A percentile compares a stretch with the other conserved stretches of the same genome.
Conservation (phyloP, 64 coral and sea anemone genomes). For the Stichodactyla helianthus region DNA sequence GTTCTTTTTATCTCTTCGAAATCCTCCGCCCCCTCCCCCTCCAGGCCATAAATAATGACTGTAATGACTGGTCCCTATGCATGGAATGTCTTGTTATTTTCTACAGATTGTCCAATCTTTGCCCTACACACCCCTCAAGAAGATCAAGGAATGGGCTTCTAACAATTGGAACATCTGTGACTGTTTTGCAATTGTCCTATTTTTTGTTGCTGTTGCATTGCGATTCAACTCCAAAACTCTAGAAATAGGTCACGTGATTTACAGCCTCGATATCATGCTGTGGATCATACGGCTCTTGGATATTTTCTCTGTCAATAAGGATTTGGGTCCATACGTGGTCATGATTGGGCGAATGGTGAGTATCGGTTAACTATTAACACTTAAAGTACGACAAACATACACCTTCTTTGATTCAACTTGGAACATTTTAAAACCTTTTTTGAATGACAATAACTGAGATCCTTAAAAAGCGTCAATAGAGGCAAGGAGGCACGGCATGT, state of each 20-base stretch:
- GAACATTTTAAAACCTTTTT: too few relatives aligned
- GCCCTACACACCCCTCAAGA: slow-evolving; percentile 11
- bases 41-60: too few relatives aligned
- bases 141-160: slow-evolving; percentile 73
- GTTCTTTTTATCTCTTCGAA: too few relatives aligned
- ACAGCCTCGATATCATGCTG: slow-evolving; percentile 83
- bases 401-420: too few relatives aligned
- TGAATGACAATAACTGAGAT: too few relatives aligned
- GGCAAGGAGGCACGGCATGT: too few relatives aligned
- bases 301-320: slow-evolving; percentile 81
- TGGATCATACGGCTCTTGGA: slow-evolving; percentile 86
- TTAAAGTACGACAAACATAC: neutral
- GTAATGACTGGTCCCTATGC: too few relatives aligned
- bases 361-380: neutral
- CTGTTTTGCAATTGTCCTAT: slow-evolving; percentile 60
- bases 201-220: slow-evolving; percentile 63
- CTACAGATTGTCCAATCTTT: slow-evolving; percentile 57
- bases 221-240: slow-evolving; percentile 57
- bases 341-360: slow-evolving; percentile 93
- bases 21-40: too few relatives aligned
- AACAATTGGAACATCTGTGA: slow-evolving; percentile 85
- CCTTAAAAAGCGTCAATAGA: too few relatives aligned
- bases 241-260: slow-evolving; percentile 56
- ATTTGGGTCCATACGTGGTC: slow-evolving; percentile 82
- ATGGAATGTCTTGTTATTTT: neutral